These are phyloP conservation scores for Hirtodrosophila confusa DNA, from an alignment of 2,888 invertebrate genomes.

Conservation along the genomic window DNA sequence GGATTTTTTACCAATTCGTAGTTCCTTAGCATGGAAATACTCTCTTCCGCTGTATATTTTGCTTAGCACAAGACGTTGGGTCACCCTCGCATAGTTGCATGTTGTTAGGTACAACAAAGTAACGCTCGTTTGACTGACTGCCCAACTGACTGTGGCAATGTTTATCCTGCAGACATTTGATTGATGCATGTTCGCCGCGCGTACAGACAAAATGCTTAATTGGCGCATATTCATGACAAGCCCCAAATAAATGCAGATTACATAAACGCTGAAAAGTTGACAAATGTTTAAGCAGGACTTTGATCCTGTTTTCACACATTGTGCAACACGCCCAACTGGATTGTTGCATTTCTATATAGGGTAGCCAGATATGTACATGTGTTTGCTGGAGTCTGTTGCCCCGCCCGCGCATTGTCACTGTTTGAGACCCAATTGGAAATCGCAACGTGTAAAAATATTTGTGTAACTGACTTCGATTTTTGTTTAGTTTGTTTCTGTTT, in stretches of 20 bases:
- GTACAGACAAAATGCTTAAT: conserved; percentile 76
- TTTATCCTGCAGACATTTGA: conserved; percentile 71
- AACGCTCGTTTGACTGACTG: conserved; percentile 33
- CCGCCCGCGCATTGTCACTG: conserved; percentile 72
- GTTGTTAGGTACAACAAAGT: conserved; percentile 26
- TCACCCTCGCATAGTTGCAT: conserved; percentile 43
- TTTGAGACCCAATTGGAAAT: conserved; percentile 67
- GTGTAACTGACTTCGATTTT: conserved; percentile 72
- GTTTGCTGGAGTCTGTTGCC: conserved; percentile 40
- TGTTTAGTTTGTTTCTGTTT: conserved; percentile 69
- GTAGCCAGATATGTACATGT: conserved; percentile 4
- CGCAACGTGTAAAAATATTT: conserved; percentile 76
- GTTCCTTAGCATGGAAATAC: too few species aligned
- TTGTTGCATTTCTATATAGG: conserved; percentile 7
- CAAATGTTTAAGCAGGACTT: conserved; percentile 73
- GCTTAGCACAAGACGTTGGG: conserved; percentile 4
- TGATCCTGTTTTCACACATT: conserved; percentile 77
- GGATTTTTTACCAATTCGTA: too few species aligned
- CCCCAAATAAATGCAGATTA: conserved; percentile 59
- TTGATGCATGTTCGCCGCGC: conserved; percentile 70
- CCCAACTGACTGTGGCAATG: conserved; percentile 43
- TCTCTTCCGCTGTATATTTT: too few species aligned
- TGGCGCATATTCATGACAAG: conserved; percentile 71
- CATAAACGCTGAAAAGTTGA: conserved; percentile 69
- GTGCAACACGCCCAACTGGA: conserved; percentile 63